Percentiles rank a stretch among this genome's conserved stretches.
phyloP scores from a whole-genome alignment of 2,113 vertebrate genomes.

The Buteo buteo region DNA sequence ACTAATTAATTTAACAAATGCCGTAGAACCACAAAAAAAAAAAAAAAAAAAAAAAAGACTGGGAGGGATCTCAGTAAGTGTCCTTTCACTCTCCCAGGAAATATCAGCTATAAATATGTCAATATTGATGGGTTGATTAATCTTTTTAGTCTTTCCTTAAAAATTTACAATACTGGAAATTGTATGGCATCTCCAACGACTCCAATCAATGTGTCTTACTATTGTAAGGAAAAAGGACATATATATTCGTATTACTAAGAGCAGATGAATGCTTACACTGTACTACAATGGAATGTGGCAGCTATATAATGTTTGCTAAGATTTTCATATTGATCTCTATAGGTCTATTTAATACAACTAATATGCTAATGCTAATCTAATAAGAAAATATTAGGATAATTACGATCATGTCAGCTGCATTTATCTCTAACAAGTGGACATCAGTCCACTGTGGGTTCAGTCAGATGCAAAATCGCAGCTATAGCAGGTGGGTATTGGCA shows the following conservation, averaged over 20 bases:
- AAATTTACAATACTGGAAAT: neutral
- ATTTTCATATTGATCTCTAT: neutral
- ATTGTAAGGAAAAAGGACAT: neutral
- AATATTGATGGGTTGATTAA: neutral
- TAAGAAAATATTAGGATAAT: neutral
- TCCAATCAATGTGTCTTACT: neutral
- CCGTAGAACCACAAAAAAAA: neutral
- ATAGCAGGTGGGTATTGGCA: neutral
- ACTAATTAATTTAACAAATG: neutral
- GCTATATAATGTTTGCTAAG: neutral
- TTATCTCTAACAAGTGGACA: neutral
- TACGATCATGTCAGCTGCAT: neutral
- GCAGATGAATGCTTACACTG: neutral
- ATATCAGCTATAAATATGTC: neutral
- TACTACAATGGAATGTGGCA: neutral
- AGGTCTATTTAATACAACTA: neutral
- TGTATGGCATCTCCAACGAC: neutral
- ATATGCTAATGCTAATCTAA: neutral
- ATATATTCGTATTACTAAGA: neutral
- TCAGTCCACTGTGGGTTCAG: neutral
- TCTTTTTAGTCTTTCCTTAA: neutral
- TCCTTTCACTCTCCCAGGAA: neutral
- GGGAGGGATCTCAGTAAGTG: neutral
- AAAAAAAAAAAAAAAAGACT: neutral
- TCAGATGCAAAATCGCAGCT: neutral